Percentiles rank a stretch among this genome's conserved stretches.
Evolutionary conservation across 2,113 vertebrate species (phyloP).

Genomic region (Aptenodytes forsteri): DNA sequence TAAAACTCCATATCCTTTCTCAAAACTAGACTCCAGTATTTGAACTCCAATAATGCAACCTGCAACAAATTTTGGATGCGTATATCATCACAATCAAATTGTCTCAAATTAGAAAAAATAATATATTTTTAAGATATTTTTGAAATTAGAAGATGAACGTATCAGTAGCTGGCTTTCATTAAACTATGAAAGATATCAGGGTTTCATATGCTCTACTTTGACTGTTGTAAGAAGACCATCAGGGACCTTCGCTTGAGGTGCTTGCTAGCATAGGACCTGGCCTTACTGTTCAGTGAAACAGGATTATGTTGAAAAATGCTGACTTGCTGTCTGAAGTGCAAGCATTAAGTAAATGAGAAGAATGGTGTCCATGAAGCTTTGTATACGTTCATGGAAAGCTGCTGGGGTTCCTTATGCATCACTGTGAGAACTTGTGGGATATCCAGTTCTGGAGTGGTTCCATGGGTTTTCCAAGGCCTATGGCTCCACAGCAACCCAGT

Average conservation of each 20-base stretch:
- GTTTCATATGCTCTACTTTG: neutral
- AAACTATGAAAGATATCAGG: neutral
- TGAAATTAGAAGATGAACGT: neutral
- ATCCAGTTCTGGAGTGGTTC: neutral
- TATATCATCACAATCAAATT: neutral
- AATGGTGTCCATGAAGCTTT: neutral
- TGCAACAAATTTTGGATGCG: neutral
- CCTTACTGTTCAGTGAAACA: neutral
- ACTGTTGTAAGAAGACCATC: neutral
- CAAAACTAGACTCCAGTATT: neutral
- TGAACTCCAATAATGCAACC: neutral
- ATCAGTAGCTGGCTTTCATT: neutral
- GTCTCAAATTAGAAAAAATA: neutral
- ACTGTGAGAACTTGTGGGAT: neutral
- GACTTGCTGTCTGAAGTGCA: neutral
- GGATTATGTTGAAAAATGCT: neutral
- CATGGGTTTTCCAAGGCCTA: neutral
- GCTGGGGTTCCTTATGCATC: neutral
- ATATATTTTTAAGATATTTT: neutral
- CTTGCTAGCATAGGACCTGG: neutral
- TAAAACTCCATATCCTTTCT: neutral
- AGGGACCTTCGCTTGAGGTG: neutral
- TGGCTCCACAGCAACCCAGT: neutral
- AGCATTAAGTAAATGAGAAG: neutral
- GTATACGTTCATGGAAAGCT: neutral